phyloP scores from a whole-genome alignment of 2,888 invertebrate genomes.

The Cordilura impudica region DNA sequence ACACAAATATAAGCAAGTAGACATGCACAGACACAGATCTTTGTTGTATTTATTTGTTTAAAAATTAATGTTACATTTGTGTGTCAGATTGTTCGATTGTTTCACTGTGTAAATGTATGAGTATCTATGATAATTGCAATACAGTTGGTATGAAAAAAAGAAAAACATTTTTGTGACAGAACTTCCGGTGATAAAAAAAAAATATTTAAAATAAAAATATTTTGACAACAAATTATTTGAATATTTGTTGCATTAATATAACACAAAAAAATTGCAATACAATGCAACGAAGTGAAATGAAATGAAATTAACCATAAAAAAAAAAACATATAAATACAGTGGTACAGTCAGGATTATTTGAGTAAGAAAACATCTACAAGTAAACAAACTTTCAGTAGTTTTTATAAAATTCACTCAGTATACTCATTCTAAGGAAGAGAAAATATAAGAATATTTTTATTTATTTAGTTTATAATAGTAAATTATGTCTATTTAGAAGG shows the following conservation, averaged over 20 bases:
- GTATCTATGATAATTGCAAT: constrained; percentile 30
- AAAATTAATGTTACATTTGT: not conserved
- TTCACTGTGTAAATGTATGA: constrained; percentile 2
- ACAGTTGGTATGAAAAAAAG: constrained; percentile 32
- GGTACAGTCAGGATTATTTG: not conserved
- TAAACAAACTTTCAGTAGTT: no score
- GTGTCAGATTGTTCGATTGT: not conserved
- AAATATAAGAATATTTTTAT: no score
- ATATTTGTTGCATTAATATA: constrained; percentile 17
- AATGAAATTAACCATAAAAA: constrained; percentile 33
- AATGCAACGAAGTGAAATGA: constrained; percentile 29
- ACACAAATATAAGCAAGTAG: not conserved
- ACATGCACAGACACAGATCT: not conserved
- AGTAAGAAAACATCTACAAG: not conserved
- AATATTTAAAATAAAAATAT: constrained; percentile 4
- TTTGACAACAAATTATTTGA: constrained; percentile 36
- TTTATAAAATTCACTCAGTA: no score
- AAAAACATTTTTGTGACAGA: constrained; percentile 32
- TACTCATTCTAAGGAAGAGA: no score
- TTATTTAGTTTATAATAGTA: no score
- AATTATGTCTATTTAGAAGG: no score
- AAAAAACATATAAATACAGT: not conserved
- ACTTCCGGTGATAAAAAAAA: constrained; percentile 56
- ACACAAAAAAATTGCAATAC: constrained; percentile 11
- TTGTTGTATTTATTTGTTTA: not conserved